Percentiles rank a stretch among this genome's conserved stretches.
phyloP scores from a whole-genome alignment of 2,888 invertebrate species.

The Zygothrica quintamaculata region DNA sequence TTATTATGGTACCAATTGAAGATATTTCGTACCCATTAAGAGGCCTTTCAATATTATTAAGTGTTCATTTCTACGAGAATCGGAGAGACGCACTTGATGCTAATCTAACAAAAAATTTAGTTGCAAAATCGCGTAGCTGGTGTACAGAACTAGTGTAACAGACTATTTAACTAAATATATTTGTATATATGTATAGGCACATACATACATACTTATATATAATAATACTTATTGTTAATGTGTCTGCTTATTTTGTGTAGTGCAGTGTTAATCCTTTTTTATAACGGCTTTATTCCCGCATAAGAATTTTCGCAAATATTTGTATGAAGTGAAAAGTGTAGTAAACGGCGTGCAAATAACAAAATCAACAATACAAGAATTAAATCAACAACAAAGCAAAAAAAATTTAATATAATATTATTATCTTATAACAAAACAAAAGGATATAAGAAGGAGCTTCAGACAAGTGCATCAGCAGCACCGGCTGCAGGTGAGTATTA shows the following conservation, averaged over 20 bases:
- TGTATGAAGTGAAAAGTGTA: constrained; percentile 18
- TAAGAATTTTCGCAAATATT: constrained; percentile 54
- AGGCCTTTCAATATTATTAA: constrained; percentile 3
- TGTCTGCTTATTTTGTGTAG: constrained; percentile 37
- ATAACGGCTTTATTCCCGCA: constrained; percentile 50
- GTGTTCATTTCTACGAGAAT: constrained; percentile 30
- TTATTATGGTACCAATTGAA: constrained; percentile 72
- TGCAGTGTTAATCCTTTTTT: constrained; percentile 51
- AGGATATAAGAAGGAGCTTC: constrained; percentile 33
- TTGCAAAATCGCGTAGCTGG: constrained; percentile 51
- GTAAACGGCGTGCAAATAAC: constrained; percentile 51
- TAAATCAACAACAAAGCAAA: constrained; percentile 46
- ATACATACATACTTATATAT: neutral
- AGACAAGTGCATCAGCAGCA: constrained; percentile 16
- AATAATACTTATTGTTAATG: constrained; percentile 9
- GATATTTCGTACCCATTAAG: constrained; percentile 21
- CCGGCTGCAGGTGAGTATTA: constrained; percentile 45
- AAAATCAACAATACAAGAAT: constrained; percentile 54
- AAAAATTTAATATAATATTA: constrained; percentile 25
- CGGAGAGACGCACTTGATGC: constrained; percentile 25
- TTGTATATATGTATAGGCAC: neutral
- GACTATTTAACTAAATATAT: neutral
- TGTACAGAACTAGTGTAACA: constrained; percentile 22
- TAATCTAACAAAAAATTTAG: constrained; percentile 53
- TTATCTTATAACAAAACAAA: constrained; percentile 17